Base-by-base conservation (phyloP, 2,113 vertebrate genomes). In the Beaufortia kweichowensis region DNA sequence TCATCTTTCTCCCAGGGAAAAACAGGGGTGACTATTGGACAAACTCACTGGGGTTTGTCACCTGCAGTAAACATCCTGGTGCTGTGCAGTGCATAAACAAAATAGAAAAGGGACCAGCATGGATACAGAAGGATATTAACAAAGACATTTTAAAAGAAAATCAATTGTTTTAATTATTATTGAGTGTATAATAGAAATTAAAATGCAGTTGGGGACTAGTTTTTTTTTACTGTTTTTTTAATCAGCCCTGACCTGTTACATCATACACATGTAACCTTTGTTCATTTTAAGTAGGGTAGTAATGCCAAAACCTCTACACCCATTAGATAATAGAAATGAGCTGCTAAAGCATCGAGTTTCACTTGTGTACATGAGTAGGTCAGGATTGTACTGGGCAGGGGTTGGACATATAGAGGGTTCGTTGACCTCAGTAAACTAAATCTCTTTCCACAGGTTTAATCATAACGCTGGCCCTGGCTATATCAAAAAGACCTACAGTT, bases 1-100 rank as follows among this genome's bases (percentile, higher is more conserved):
- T 56, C 12, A 72, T 67, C 64, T 73, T 73, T 73, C 66, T 70
- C 56, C 26, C 35, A 6, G 56, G 19, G 63, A 39, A 84, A 84
- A 79, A 0, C 60, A 77, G 48, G 23, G 60, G 59, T 78, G 15
- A 78, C 71, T 74, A 24, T 74, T 57, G 57, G 39, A 46, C 71
- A 61, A 23, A 61, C 71, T 12, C 41, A 23, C 10, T 23, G 15
- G 24, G 9, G 24, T 46, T 73, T 61, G 33, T 73, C 57, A 48
- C 14, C 24, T 46, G 69, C 55, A 26, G 55, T 59, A 69, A 56
- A 69, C 33, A 59, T 23, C 55, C 10, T 43, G 19, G 3, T 53
- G 48, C 6, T 53, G 19, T 53, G 2, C 19, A 53, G n/a, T 21
- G 48, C 9, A 43, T 59, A 33, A 2, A 59, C 3, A 57, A 10